Conservation (phyloP, 2,113 vertebrate species). For the human (Homo sapiens) region DNA sequence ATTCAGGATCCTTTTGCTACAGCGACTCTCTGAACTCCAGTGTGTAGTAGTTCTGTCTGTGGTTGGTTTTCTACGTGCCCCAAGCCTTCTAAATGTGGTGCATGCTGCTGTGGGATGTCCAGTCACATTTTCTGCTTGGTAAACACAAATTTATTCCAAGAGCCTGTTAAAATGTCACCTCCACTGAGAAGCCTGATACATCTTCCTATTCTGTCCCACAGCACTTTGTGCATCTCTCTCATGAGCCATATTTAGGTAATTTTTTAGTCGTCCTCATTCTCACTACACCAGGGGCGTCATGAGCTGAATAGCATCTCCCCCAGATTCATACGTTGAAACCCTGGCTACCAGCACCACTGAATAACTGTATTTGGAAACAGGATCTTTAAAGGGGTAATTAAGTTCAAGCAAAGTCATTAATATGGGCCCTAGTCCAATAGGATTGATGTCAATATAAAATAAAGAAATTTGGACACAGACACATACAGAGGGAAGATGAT, state of each 20-base stretch:
- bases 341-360: not conserved
- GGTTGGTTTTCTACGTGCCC: accelerated
- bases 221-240: accelerated
- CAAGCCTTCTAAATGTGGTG: accelerated
- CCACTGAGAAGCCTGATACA: accelerated
- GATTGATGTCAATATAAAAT: not conserved
- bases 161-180: not conserved
- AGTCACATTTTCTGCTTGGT: not conserved
- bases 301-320: not conserved
- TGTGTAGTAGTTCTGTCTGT: not conserved
- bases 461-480: not conserved
- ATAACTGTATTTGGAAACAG: not conserved
- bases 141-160: not conserved
- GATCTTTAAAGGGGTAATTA: not conserved
- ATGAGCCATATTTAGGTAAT: not conserved
- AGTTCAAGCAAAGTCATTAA: not conserved
- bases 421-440: not conserved
- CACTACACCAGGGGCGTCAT: not conserved
- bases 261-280: not conserved
- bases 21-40: not conserved
- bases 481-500: not conserved
- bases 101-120: accelerated
- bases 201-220: accelerated
- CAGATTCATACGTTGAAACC: not conserved
- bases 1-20: too few species aligned